Evolutionary conservation across 2,113 vertebrate species (phyloP).

Genomic region (Corapipo altera): DNA sequence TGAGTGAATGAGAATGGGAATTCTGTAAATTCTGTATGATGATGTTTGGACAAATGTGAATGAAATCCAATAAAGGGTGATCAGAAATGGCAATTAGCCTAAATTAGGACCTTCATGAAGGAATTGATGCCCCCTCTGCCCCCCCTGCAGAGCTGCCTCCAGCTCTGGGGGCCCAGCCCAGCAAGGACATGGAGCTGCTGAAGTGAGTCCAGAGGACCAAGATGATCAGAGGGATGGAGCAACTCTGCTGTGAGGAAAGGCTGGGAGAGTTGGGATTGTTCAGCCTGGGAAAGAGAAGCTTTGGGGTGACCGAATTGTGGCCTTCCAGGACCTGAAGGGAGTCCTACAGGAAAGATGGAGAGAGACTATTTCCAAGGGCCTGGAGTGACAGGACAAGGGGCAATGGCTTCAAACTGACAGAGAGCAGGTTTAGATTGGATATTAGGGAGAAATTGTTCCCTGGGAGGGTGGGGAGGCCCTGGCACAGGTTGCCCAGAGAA

Average conservation of each 20-base stretch:
- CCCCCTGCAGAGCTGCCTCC: not conserved
- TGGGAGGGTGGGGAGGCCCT: not conserved
- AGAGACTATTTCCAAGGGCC: not conserved
- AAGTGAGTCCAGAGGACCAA: not conserved
- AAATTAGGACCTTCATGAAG: not conserved
- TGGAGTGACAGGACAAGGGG: not conserved
- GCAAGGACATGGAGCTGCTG: not conserved
- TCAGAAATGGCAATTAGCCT: not conserved
- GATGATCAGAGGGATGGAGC: not conserved
- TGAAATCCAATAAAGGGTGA: not conserved
- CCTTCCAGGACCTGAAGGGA: not conserved
- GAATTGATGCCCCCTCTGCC: not conserved
- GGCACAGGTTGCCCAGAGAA: too few species aligned
- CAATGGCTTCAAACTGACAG: not conserved
- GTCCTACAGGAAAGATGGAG: not conserved
- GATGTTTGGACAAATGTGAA: not conserved
- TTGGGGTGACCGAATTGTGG: not conserved
- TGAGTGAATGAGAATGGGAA: not conserved
- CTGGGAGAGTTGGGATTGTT: not conserved
- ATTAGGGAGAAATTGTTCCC: fast-evolving
- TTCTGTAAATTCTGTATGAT: not conserved
- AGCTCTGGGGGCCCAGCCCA: not conserved
- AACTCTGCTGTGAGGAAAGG: not conserved
- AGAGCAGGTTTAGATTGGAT: fast-evolving
- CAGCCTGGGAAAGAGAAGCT: not conserved